A percentile compares a stretch with the other conserved stretches of the same genome.
Evolutionary conservation across 2,113 vertebrate genomes (phyloP).

Genomic region (Thoracochromis brauschi): DNA sequence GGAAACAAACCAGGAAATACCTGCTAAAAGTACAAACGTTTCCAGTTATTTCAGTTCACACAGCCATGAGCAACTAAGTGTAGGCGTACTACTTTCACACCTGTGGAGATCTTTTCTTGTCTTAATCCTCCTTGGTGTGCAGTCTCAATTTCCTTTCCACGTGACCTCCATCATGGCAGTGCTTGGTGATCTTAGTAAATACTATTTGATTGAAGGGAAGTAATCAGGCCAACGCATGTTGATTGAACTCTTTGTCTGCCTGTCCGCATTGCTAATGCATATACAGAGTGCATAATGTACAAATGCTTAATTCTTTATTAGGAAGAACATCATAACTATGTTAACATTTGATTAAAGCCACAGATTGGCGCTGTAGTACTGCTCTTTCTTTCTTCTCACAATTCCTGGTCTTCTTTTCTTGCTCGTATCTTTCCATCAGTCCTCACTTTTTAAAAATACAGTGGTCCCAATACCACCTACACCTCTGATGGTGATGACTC

Average conservation of each 20-base stretch:
- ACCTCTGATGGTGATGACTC: background rate
- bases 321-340: background rate
- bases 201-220: conserved; percentile 23
- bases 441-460: background rate
- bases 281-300: background rate
- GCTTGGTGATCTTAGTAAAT: background rate
- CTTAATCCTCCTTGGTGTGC: background rate
- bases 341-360: background rate
- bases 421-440: background rate
- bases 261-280: background rate
- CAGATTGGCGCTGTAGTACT: background rate
- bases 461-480: background rate
- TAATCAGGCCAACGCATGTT: conserved; percentile 9
- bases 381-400: background rate
- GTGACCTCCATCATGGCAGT: background rate
- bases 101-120: background rate
- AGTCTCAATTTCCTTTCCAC: background rate
- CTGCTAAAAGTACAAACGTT: background rate
- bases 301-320: background rate
- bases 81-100: background rate
- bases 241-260: background rate
- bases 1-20: background rate
- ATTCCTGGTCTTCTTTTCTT: background rate
- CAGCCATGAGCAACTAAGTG: background rate
- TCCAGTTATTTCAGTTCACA: background rate